Evolutionary conservation across 2,888 invertebrate genomes (phyloP).

Genomic region (Julus scanicus): DNA sequence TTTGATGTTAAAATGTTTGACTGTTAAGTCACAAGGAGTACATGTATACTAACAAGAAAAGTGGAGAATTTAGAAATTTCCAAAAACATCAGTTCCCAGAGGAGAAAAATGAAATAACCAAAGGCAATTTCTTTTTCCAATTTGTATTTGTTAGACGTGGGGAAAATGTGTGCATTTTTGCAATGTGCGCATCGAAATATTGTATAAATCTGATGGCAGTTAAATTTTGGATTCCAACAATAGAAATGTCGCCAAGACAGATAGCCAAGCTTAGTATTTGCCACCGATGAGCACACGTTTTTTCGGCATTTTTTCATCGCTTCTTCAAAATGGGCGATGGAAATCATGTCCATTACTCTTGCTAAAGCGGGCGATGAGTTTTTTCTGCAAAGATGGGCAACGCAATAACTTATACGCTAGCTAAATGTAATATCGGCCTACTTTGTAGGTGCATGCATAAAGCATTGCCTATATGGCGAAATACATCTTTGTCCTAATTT

Average conservation of each 20-base stretch:
- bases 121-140: neutral
- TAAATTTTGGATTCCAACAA: slow-evolving; percentile 22
- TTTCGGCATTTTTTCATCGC: slow-evolving; percentile 13
- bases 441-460: slow-evolving; percentile 32
- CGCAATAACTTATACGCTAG: slow-evolving; percentile 7
- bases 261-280: slow-evolving; percentile 24
- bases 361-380: slow-evolving; percentile 39
- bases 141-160: neutral
- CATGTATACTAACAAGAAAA: too few species aligned
- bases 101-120: neutral
- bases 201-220: slow-evolving; percentile 27
- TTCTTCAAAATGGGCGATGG: neutral
- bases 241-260: slow-evolving; percentile 22
- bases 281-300: slow-evolving; percentile 22
- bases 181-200: slow-evolving; percentile 32
- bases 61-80: too few species aligned
- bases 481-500: slow-evolving; percentile 15
- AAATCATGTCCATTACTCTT: slow-evolving; percentile 42
- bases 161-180: neutral
- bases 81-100: neutral
- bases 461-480: slow-evolving; percentile 7
- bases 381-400: slow-evolving; percentile 41
- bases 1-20: too few species aligned
- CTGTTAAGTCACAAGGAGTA: too few species aligned
- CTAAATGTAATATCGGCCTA: slow-evolving; percentile 30